Conservation (phyloP, 1,140 invertebrate species). For the Danaus melanippus region DNA sequence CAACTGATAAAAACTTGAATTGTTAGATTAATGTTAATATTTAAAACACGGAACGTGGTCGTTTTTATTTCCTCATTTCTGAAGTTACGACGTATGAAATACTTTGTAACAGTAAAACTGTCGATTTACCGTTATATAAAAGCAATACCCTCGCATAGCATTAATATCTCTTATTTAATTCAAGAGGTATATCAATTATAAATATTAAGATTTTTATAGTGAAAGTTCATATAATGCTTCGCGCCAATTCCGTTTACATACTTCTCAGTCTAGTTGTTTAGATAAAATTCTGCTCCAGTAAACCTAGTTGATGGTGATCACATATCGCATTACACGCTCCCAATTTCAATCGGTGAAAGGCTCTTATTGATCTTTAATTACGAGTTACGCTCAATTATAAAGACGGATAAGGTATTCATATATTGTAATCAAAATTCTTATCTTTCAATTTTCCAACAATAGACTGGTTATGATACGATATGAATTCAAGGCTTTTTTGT, state of each 20-base stretch:
- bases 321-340: constrained; percentile 39
- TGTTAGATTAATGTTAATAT: too few relatives aligned
- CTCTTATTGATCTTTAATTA: not conserved
- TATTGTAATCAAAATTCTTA: too few relatives aligned
- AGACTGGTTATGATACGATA: not conserved
- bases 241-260: constrained; percentile 48
- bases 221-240: constrained; percentile 49
- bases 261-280: constrained; percentile 59
- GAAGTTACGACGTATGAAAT: constrained; percentile 36
- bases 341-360: constrained; percentile 20
- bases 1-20: too few relatives aligned
- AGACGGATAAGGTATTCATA: too few relatives aligned
- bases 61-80: constrained; percentile 52
- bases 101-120: constrained; percentile 31
- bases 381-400: too few relatives aligned
- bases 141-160: too few relatives aligned
- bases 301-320: constrained; percentile 51
- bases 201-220: constrained; percentile 24
- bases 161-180: too few relatives aligned
- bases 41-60: constrained; percentile 16
- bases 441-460: too few relatives aligned
- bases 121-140: constrained; percentile 13
- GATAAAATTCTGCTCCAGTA: constrained; percentile 61
- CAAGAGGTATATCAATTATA: not conserved
- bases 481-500: constrained; percentile 6